Evolutionary conservation across 2,797 vertebrate genomes (phyloP).

Genomic region (Allobates femoralis): DNA sequence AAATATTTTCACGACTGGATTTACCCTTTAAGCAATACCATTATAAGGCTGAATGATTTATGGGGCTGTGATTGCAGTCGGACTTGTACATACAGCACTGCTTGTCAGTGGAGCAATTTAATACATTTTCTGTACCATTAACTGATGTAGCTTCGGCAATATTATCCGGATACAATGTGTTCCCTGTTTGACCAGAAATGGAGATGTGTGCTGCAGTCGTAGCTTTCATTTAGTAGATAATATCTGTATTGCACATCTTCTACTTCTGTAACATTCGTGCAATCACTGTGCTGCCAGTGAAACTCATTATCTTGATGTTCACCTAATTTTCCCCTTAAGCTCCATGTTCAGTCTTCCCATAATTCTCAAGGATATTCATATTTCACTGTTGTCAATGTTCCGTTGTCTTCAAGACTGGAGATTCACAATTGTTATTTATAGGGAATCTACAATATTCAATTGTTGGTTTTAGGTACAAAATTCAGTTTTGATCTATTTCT

Average conservation of each 20-base stretch:
- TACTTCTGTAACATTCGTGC: not conserved
- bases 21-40: not conserved
- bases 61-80: not conserved
- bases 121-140: conserved; percentile 25
- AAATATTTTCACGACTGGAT: not conserved
- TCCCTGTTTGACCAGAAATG: not conserved
- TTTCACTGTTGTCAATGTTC: not conserved
- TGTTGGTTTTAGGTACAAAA: too few species aligned
- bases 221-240: not conserved
- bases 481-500: too few species aligned
- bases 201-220: not conserved
- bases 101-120: not conserved
- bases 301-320: not conserved
- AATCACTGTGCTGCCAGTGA: not conserved
- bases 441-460: too few species aligned
- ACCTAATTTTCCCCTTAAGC: not conserved
- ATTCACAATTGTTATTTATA: too few species aligned
- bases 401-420: not conserved
- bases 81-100: not conserved
- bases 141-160: not conserved
- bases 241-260: not conserved
- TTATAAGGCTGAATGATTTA: conserved; percentile 17
- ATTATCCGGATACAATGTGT: not conserved
- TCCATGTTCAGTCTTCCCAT: not conserved
- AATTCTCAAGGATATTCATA: not conserved